phyloP scores from a whole-genome alignment of 2,888 invertebrate species.

The Malthinus seriepunctatus region DNA sequence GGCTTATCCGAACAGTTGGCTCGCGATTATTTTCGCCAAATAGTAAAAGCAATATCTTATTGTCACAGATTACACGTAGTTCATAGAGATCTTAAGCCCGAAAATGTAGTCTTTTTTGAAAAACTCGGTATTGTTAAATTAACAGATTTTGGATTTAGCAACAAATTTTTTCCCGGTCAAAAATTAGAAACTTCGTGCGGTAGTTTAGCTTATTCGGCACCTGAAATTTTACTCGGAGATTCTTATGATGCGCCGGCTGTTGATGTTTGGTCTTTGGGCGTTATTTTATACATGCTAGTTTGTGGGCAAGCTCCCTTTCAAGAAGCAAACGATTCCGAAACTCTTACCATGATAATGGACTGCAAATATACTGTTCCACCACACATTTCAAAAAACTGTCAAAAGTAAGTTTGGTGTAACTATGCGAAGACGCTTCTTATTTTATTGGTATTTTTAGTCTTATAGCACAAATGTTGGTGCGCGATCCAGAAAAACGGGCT shows the following conservation, averaged over 20 bases:
- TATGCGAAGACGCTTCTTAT: neutral
- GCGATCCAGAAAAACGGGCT: slow-evolving; percentile 91
- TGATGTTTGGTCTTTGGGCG: slow-evolving; percentile 98
- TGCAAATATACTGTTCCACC: slow-evolving; percentile 94
- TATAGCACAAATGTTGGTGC: slow-evolving; percentile 90
- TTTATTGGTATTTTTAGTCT: slow-evolving; percentile 60
- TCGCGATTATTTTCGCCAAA: slow-evolving; percentile 93
- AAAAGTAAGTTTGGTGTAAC: slow-evolving; percentile 60
- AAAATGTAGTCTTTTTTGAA: slow-evolving; percentile 99
- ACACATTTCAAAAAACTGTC: slow-evolving; percentile 85
- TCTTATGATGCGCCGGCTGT: slow-evolving; percentile 99
- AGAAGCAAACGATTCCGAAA: slow-evolving; percentile 99
- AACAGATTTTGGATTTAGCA: slow-evolving; percentile 98
- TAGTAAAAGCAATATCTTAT: slow-evolving; percentile 96
- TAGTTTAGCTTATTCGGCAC: slow-evolving; percentile 97
- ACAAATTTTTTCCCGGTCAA: slow-evolving; percentile 94
- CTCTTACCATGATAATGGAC: slow-evolving; percentile 99
- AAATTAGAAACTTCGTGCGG: slow-evolving; percentile 98
- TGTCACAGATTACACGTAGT: slow-evolving; percentile 92
- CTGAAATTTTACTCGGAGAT: slow-evolving; percentile 97
- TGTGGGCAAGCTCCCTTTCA: slow-evolving; percentile 98
- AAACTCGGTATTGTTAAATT: slow-evolving; percentile 95
- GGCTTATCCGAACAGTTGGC: slow-evolving; percentile 84
- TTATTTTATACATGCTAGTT: slow-evolving; percentile 97
- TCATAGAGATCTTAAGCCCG: slow-evolving; percentile 96